Base-by-base conservation (phyloP, 2,113 vertebrate genomes). In the Sorex araneus region DNA sequence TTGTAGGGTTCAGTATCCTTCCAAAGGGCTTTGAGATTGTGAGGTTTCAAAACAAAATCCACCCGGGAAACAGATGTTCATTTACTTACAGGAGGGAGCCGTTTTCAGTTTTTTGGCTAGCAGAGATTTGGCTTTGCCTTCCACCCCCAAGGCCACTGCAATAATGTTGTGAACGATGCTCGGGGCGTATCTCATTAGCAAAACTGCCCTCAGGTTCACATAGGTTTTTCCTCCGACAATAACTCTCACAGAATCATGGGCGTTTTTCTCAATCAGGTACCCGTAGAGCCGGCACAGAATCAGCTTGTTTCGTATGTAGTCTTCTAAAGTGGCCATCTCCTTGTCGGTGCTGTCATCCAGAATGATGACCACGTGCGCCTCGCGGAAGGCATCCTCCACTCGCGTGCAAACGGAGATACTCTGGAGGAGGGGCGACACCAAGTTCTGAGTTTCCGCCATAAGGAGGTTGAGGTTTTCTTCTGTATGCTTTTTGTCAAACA, bases 221-320 rank as follows among this genome's bases (percentile, higher is more conserved):
- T 98, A 98, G 12, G 92, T 96, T 94, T 98, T 98, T 10, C 98
- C 98, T 4, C 97, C 98, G 87, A 99, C 98, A 2, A 99, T 89
- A 50, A 99, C 98, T 94, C 95, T 98, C 87, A 98, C 99, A 0
- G 95, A 97, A 11, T 92, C 96, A 3, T 95, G 95, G 8, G 99
- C 98, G 36, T 98, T 98, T 5, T 96, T 96, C 93, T 99, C 97
- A 7, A 99, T 98, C 87, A 98, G 97, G n/a, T 64, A 92, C 25
- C 98, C 99, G 0, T 99, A 99, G 15, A 94, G 90, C 66, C 78
- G 76, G 94, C 98, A 99, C 18, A 97, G 95, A 0, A 97, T 95
- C 8, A 96, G 94, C 30, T 97, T 87, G 96, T 93, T 95, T 16
- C 91, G 97, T 75, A 98, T 94, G 83, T 63, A 92, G 9, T 84